Evolutionary conservation across 1,140 invertebrate species (phyloP), one percentile per base, ranked within the genome.

Genomic region (Samia ricini): DNA sequence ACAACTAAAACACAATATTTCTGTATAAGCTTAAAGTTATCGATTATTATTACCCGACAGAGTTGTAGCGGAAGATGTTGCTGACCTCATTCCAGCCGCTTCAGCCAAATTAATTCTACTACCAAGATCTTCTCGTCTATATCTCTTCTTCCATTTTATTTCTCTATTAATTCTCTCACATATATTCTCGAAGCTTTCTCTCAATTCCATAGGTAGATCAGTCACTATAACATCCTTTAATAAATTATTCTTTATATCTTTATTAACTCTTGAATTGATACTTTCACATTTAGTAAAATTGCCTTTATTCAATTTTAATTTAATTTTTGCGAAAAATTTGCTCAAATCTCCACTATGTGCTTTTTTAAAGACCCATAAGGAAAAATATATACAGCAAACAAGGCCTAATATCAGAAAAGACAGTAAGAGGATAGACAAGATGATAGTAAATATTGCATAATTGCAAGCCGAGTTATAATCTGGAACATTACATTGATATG

Each of bases 151-250:
- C 64, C 66, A 71, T 24, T 58, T 66, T 1, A 85, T 65, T 24
- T 86, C 71, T 33, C 64, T 76, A 18, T 69, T 59, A 21, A 88
- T 76, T 51, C 74, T 79, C 4, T 81, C 71, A 29, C 85, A 86
- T 36, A 86, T 68, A 60, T 79, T 75, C 12, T 85, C 65, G 0
- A 76, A 66, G 56, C 83, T 86, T 5, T 74, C 71, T 26, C 83
- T 71, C 33, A 87, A 26, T 20, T 85, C 83, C 22, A 86, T 56
- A 5, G 86, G 86, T 63, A 89, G 74, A 69, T 84, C 77, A 60
- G 66, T 74, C 0, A 79, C 68, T 21, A 89, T 79, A 4, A 89
- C 78, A 55, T 89, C 79, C 48, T 71, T 76, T 10, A 89, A 56
- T 6, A 88, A 67, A 2, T 63, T 57, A 65, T 87, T 81, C 56